Conservation (phyloP, 2,888 invertebrate genomes). For the Aphrophora alni region DNA sequence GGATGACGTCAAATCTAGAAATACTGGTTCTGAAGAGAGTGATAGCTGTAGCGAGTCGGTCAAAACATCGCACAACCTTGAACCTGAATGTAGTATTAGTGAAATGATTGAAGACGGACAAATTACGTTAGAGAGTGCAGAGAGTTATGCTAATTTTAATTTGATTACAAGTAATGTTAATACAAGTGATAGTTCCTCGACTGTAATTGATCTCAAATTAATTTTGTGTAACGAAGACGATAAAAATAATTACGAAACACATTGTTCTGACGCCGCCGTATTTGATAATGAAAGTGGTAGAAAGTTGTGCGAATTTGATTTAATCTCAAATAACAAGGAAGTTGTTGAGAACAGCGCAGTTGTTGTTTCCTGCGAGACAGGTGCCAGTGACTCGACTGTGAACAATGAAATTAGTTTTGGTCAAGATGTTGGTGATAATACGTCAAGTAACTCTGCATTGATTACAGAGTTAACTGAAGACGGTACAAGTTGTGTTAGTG, state of each 20-base stretch:
- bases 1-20: conserved; percentile 14
- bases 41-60: background rate
- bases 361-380: background rate
- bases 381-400: background rate
- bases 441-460: background rate
- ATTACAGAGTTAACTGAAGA: background rate
- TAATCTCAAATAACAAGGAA: background rate
- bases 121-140: background rate
- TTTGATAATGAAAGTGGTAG: background rate
- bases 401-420: background rate
- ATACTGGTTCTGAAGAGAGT: conserved; percentile 16
- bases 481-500: background rate
- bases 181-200: background rate
- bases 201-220: background rate
- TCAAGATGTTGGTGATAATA: background rate
- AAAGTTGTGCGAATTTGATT: background rate
- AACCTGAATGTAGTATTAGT: conserved; percentile 7
- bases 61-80: conserved; percentile 24
- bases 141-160: too few relatives aligned
- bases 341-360: background rate
- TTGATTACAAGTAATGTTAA: background rate
- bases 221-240: background rate
- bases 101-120: background rate
- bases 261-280: background rate
- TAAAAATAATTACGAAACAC: background rate